A percentile compares a stretch with the other conserved stretches of the same genome.
Conservation (phyloP, 2,797 vertebrate genomes). For the Emydoidea blandingii region DNA sequence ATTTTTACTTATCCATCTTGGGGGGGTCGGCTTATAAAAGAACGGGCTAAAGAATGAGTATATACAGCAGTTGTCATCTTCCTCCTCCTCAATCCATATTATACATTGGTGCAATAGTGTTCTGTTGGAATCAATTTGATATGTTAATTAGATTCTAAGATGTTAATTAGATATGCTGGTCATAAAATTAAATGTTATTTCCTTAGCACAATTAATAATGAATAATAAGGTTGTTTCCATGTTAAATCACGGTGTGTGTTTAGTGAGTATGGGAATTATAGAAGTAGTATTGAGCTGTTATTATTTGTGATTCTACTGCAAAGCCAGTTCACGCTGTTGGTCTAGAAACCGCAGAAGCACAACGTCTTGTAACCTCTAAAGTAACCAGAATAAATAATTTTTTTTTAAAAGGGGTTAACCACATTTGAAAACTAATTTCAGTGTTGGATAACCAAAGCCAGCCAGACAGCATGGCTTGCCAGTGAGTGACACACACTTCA, state of each 20-base stretch:
- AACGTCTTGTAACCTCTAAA: conserved; percentile 6
- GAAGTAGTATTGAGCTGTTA: not conserved
- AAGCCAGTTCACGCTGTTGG: conserved; percentile 24
- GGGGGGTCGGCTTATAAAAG: too few relatives aligned
- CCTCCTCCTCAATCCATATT: not conserved
- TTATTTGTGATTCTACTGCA: not conserved
- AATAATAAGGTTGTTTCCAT: not conserved
- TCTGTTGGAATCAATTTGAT: not conserved
- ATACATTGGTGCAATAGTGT: not conserved
- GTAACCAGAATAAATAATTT: conserved; percentile 35
- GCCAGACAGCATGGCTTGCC: not conserved
- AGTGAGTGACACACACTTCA: not conserved
- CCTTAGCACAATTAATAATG: not conserved
- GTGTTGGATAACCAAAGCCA: not conserved
- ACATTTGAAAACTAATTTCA: conserved; percentile 27
- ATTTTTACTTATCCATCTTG: too few relatives aligned
- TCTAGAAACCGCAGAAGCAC: conserved; percentile 19
- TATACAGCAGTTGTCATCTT: not conserved
- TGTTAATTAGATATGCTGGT: not conserved
- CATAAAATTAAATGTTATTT: not conserved
- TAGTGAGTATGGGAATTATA: not conserved
- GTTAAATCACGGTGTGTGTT: not conserved
- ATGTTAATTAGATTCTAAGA: not conserved
- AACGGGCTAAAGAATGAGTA: too few relatives aligned
- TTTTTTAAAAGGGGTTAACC: conserved; percentile 29